Base-by-base conservation (phyloP, 2,113 vertebrate genomes). In the Grallaria varia region DNA sequence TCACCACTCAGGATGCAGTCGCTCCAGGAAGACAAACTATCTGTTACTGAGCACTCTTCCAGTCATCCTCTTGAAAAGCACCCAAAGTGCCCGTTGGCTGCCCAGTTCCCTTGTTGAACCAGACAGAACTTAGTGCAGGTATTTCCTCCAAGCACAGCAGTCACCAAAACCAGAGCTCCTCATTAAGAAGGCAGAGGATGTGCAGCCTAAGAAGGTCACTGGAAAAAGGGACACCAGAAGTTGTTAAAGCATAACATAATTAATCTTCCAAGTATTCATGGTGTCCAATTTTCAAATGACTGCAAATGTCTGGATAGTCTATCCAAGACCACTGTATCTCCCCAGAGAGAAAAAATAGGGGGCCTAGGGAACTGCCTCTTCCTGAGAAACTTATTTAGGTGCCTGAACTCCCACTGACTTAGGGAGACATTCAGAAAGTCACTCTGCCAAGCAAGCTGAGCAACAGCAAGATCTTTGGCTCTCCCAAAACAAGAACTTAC, bases 401-500 rank as follows among this genome's bases (percentile, higher is more conserved):
- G 55, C 24, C 33, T 71, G 40, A 86, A 66, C 35, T 75, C 50
- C 72, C 1, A 1, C 16, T 71, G 63, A 83, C 59, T 66, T 66
- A 60, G 35, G 40, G 15, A 37, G 39, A 56, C 13, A 13, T 24
- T 59, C 40, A 74, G 45, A 81, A 87, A 86, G 27, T 28, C 68
- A 23, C 52, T 44, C 23, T 55, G 37, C 22, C 31, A 62, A 84
- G 35, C 31, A 67, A 71, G 59, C 45, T 74, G 33, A 87, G 53
- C 56, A 75, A 40, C 31, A 79, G 53, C 37, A 77, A 78, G 49
- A 87, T 74, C 63, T 85, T 58, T 49, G 27, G 31, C 33, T 50
- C 58, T 58, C 22, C 35, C 62, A 68, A 84, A 91, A 44, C 9
- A 82, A 69, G 63, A 94, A 98, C 99, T 99, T 98, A 99, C 99